Percentiles rank a stretch among this genome's conserved stretches.
phyloP scores from a whole-genome alignment of 2,888 invertebrate genomes.

The Noctua janthe region DNA sequence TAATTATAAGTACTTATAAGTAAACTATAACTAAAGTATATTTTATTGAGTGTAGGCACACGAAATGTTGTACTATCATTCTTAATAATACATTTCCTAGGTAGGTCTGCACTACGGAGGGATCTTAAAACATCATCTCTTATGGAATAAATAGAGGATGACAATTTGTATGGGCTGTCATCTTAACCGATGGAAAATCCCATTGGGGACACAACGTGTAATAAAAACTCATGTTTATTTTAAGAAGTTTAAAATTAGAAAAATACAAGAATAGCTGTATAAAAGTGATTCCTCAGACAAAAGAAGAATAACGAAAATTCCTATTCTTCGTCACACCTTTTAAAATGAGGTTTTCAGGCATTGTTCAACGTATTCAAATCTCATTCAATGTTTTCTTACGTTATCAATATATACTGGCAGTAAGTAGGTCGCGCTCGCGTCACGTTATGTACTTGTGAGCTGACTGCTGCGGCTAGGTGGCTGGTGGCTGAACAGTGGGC shows the following conservation, averaged over 20 bases:
- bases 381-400: constrained; percentile 56
- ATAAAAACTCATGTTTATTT: constrained; percentile 5
- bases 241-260: constrained; percentile 1
- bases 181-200: background rate
- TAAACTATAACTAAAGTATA: too few relatives aligned
- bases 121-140: background rate
- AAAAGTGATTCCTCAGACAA: constrained; percentile 22
- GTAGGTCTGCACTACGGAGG: background rate
- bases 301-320: constrained; percentile 4
- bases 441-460: constrained; percentile 3
- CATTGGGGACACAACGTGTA: too few relatives aligned
- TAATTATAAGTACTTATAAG: too few relatives aligned
- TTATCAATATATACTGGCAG: constrained; percentile 44
- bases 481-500: constrained; percentile 18
- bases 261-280: background rate
- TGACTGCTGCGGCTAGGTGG: background rate
- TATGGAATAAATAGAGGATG: background rate
- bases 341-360: constrained; percentile 24
- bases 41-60: background rate
- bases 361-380: constrained; percentile 44
- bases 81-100: background rate
- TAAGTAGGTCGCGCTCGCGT: constrained; percentile 40
- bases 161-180: background rate
- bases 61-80: background rate
- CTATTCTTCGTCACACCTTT: constrained; percentile 6